Conservation (phyloP, 2,888 invertebrate genomes). For the Meiosimyza decipiens region DNA sequence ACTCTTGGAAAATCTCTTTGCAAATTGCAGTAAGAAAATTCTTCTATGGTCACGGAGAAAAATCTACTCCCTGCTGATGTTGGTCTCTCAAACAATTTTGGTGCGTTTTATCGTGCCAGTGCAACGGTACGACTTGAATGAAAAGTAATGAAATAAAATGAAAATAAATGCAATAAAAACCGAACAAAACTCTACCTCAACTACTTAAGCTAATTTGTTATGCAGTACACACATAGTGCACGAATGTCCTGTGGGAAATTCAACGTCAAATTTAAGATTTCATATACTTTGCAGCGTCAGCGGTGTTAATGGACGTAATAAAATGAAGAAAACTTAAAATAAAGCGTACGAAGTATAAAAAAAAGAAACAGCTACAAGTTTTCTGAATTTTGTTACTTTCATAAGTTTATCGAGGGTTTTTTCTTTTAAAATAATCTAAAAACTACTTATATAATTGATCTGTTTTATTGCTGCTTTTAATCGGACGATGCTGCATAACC, state of each 20-base stretch:
- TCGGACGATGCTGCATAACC: too few relatives aligned
- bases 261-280: constrained; percentile 19
- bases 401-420: too few relatives aligned
- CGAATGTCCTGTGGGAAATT: constrained; percentile 22
- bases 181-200: background rate
- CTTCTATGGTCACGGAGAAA: background rate
- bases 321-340: constrained; percentile 1
- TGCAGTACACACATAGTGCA: constrained; percentile 17
- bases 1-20: too few relatives aligned
- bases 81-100: too few relatives aligned
- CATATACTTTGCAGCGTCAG: background rate
- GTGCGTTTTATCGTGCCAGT: too few relatives aligned
- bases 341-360: background rate
- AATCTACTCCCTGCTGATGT: background rate
- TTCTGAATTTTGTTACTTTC: too few relatives aligned
- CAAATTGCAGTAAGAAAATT: constrained; percentile 16
- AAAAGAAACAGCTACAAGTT: too few relatives aligned
- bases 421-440: too few relatives aligned
- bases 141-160: background rate
- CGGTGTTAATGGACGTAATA: background rate
- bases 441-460: too few relatives aligned
- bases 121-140: background rate
- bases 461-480: too few relatives aligned
- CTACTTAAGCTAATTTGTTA: constrained; percentile 21
- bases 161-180: background rate